phyloP scores from a whole-genome alignment of 2,797 vertebrate genomes.

The Yasuhikotakia modesta region DNA sequence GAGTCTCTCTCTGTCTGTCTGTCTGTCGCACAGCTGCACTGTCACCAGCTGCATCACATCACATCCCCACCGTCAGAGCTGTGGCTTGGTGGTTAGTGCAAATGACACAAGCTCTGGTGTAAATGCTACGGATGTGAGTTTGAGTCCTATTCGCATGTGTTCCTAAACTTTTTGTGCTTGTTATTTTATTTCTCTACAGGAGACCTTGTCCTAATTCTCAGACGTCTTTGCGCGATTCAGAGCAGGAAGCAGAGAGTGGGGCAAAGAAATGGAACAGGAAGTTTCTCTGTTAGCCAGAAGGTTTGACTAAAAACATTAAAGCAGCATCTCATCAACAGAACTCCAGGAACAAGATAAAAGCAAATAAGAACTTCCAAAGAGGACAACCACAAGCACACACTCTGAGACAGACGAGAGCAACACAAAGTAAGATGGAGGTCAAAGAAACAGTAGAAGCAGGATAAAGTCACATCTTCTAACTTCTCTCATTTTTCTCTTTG shows the following conservation, averaged over 20 bases:
- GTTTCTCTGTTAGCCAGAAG: slow-evolving; percentile 7
- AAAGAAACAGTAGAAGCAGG: not conserved
- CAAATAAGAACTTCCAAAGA: not conserved
- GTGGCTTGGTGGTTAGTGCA: not conserved
- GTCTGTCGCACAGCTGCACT: slow-evolving; percentile 16
- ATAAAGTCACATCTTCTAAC: not conserved
- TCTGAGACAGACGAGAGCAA: not conserved
- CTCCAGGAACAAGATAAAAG: not conserved
- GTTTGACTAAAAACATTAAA: slow-evolving; percentile 4
- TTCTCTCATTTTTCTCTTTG: not conserved
- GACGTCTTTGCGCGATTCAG: slow-evolving; percentile 6
- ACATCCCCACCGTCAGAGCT: not conserved
- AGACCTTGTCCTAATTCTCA: slow-evolving; percentile 12
- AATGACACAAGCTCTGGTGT: not conserved
- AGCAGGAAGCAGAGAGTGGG: slow-evolving; percentile 24
- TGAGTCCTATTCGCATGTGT: not conserved
- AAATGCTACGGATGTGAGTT: not conserved
- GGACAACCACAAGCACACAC: not conserved
- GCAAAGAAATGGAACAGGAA: slow-evolving; percentile 42
- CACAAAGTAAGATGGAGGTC: not conserved
- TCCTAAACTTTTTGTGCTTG: not conserved
- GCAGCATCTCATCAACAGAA: not conserved
- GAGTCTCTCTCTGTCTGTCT: slow-evolving; percentile 19
- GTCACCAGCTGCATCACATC: slow-evolving; percentile 2
- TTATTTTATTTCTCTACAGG: slow-evolving; percentile 18